Evolutionary conservation across 2,888 invertebrate genomes (phyloP).

Genomic region (Xanthorhoe designata): DNA sequence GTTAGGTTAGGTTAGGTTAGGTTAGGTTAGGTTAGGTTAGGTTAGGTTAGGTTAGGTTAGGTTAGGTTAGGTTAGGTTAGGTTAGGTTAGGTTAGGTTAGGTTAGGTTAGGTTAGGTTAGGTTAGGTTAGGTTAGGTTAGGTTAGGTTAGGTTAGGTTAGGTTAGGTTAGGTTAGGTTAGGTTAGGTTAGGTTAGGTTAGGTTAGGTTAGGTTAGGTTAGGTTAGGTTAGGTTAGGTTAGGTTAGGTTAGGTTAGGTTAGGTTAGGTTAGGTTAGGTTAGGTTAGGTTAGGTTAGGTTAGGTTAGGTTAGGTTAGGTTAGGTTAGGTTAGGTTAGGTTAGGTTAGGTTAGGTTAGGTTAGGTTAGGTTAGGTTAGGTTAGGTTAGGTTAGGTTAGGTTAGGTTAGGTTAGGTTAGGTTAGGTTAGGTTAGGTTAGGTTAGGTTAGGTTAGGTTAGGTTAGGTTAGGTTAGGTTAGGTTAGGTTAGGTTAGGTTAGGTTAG

Average conservation of each 20-base stretch:
- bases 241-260: too few species aligned
- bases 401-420: too few species aligned
- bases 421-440: slow-evolving; percentile 44
- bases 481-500: slow-evolving; percentile 45
- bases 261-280: too few species aligned
- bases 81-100: slow-evolving; percentile 39
- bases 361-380: too few species aligned
- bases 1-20: slow-evolving; percentile 41
- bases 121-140: slow-evolving; percentile 31
- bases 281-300: slow-evolving; percentile 41
- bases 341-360: too few species aligned
- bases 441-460: slow-evolving; percentile 45
- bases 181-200: slow-evolving; percentile 28
- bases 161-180: slow-evolving; percentile 29
- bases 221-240: slow-evolving; percentile 21
- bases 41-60: slow-evolving; percentile 40
- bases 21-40: slow-evolving; percentile 40
- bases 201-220: slow-evolving; percentile 27
- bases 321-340: slow-evolving; percentile 43
- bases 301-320: slow-evolving; percentile 44
- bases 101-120: slow-evolving; percentile 34
- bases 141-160: slow-evolving; percentile 29
- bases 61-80: slow-evolving; percentile 41
- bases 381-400: too few species aligned
- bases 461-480: slow-evolving; percentile 45